These are phyloP conservation scores for Spodoptera exigua DNA, from an alignment of 2,888 invertebrate genomes.

Conservation along the genomic window DNA sequence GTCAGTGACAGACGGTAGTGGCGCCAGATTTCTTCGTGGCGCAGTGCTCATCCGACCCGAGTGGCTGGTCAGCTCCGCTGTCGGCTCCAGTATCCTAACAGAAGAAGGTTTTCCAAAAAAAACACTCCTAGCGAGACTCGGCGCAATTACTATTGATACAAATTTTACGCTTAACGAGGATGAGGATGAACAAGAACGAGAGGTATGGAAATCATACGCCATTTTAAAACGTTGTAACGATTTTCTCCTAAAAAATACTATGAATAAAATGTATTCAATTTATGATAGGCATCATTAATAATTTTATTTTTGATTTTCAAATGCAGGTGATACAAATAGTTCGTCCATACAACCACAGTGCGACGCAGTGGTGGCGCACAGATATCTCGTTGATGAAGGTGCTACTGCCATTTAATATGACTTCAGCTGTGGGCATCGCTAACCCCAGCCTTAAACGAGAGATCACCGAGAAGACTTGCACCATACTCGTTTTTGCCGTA, in stretches of 20 bases:
- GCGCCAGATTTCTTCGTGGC: slow-evolving; percentile 71
- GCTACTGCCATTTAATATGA: slow-evolving; percentile 74
- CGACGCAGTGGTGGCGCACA: slow-evolving; percentile 76
- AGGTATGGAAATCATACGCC: slow-evolving; percentile 65
- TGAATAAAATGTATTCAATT: no score
- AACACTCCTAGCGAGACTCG: slow-evolving; percentile 80
- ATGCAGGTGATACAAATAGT: slow-evolving; percentile 78
- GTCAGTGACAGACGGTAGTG: slow-evolving; percentile 67
- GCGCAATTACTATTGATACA: slow-evolving; percentile 73
- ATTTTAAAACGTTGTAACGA: no score
- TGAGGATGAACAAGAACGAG: slow-evolving; percentile 83
- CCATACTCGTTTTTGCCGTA: slow-evolving; percentile 77
- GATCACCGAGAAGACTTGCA: slow-evolving; percentile 67
- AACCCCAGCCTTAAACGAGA: slow-evolving; percentile 56
- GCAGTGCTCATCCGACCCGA: slow-evolving; percentile 76
- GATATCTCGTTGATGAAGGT: slow-evolving; percentile 81
- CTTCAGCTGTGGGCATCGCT: slow-evolving; percentile 65
- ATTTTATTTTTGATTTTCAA: slow-evolving; percentile 12
- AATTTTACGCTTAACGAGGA: slow-evolving; percentile 80
- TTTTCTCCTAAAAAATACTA: no score
- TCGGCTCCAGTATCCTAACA: slow-evolving; percentile 62
- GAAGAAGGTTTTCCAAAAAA: slow-evolving; percentile 75
- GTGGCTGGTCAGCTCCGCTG: slow-evolving; percentile 78
- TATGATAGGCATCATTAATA: no score
- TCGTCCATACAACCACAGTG: slow-evolving; percentile 74